Conservation (phyloP, 2,797 vertebrate genomes). For the Tapera naevia region DNA sequence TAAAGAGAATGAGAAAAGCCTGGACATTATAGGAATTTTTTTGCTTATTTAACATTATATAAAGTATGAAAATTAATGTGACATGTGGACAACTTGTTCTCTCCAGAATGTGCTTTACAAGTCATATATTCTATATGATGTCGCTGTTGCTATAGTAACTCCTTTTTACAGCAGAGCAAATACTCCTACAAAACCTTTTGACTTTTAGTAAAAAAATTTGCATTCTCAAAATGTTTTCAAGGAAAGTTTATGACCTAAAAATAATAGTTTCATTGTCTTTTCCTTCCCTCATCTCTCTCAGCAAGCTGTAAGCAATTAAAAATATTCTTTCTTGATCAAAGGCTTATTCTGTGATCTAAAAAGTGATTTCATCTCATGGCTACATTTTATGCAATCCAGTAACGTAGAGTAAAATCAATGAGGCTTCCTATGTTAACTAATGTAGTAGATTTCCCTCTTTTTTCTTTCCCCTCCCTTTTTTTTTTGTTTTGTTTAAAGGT, state of each 20-base stretch:
- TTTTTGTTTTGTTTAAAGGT: slow-evolving; percentile 30
- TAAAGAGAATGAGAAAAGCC: slow-evolving; percentile 18
- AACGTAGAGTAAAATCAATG: slow-evolving; percentile 27
- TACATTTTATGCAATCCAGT: slow-evolving; percentile 28
- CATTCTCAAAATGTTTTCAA: slow-evolving; percentile 51
- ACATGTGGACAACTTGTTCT: slow-evolving; percentile 34
- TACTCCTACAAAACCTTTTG: slow-evolving; percentile 42
- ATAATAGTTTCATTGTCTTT: slow-evolving; percentile 25
- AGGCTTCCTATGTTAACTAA: slow-evolving; percentile 38
- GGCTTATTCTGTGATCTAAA: slow-evolving; percentile 10
- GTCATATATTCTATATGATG: slow-evolving; percentile 56
- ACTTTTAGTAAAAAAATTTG: slow-evolving; percentile 47
- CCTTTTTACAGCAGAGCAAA: slow-evolving; percentile 55
- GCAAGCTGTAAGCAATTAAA: slow-evolving; percentile 30
- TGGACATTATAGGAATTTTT: not conserved
- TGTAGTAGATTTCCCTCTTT: slow-evolving; percentile 11
- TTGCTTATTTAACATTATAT: not conserved
- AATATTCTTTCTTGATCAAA: slow-evolving; percentile 13
- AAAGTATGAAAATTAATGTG: slow-evolving; percentile 66
- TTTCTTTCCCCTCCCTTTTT: not conserved
- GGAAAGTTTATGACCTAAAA: slow-evolving; percentile 40
- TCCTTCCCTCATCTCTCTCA: not conserved
- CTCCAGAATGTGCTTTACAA: slow-evolving; percentile 46
- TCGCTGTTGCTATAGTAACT: slow-evolving; percentile 72
- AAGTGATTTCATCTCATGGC: not conserved